phyloP scores from a whole-genome alignment of 2,888 invertebrate genomes.

The Sphaerophoria rueppellii region DNA sequence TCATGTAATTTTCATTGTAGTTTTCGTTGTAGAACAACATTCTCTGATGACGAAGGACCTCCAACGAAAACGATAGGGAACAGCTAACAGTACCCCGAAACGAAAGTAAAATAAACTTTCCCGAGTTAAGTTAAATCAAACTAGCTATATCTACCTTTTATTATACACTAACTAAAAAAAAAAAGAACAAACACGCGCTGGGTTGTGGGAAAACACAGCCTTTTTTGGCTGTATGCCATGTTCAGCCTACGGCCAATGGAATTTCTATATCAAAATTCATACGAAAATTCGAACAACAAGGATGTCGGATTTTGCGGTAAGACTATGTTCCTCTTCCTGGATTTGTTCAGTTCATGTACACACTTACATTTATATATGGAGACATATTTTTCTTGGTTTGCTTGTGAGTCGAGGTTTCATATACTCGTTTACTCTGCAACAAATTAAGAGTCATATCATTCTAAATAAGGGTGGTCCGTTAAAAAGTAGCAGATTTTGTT shows the following conservation, averaged over 20 bases:
- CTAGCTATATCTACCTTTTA: not conserved
- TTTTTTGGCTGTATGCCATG: slow-evolving; percentile 76
- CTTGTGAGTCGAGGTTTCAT: slow-evolving; percentile 37
- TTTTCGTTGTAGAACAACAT: slow-evolving; percentile 33
- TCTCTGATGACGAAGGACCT: slow-evolving; percentile 38
- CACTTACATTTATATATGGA: not conserved
- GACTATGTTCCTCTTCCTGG: slow-evolving; percentile 52
- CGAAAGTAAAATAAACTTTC: slow-evolving; percentile 57
- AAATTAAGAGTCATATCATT: no score
- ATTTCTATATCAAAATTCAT: slow-evolving; percentile 76
- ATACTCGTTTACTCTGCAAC: slow-evolving; percentile 14
- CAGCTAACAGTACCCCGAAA: slow-evolving; percentile 45
- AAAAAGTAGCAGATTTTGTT: no score
- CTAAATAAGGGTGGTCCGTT: no score
- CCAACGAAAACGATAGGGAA: slow-evolving; percentile 54
- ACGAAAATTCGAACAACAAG: slow-evolving; percentile 70
- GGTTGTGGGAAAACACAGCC: slow-evolving; percentile 68
- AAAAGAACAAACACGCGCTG: slow-evolving; percentile 38
- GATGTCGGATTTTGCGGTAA: slow-evolving; percentile 70
- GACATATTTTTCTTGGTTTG: not conserved
- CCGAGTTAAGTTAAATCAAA: not conserved
- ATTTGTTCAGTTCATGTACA: not conserved
- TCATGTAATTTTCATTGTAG: slow-evolving; percentile 49
- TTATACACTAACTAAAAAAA: not conserved
- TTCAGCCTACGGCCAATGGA: slow-evolving; percentile 77